Base-by-base conservation (phyloP, 2,888 invertebrate genomes). In the Agonum fuliginosum region DNA sequence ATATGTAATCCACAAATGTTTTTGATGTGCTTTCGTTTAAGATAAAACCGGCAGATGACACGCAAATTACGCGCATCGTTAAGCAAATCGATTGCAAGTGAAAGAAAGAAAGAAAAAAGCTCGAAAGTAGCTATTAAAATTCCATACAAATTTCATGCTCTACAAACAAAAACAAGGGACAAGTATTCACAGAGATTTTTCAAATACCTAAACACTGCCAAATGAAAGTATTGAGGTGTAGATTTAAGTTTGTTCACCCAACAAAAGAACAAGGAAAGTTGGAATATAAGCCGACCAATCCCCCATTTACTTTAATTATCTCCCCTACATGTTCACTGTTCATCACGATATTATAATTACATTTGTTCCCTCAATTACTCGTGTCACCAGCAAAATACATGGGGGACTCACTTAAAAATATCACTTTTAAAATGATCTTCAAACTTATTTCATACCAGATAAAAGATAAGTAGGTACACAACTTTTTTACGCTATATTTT, bases 291-390 rank as follows among this genome's bases (percentile, higher is more conserved):
- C 8, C 46, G 17, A 46, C 46, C 2, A 17, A 17, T 41, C 34
- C 67, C 43, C 27, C 24, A 43, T 19, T 70, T 27, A 24, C 46
- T 46, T 46, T 46, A 70, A 46, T 70, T 46, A 43, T 70, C 70
- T 46, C 51, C 76, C 77, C 54, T 70, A 37, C 70, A 58, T 70
- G 54, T 77, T 77, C 70, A 41, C 41, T 79, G 82, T 81, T 83
- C 83, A 84, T 83, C 83, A 84, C 83, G 81, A 81, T 83, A 83
- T 84, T 83, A 84, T 84, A 84, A 85, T 84, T 84, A 81, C 84
- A 83, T 84, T 84, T 84, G 84, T 83, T 83, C 83, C 83, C 81
- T 83, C 83, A 84, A 84, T 85, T 85, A 84, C 83, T 82, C 83
- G 81, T 82, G 84, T 83, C 83, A 84, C 79, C 82, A 83, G 83